Conservation (phyloP, 2,888 invertebrate genomes). For the Mechanitis messenoides region DNA sequence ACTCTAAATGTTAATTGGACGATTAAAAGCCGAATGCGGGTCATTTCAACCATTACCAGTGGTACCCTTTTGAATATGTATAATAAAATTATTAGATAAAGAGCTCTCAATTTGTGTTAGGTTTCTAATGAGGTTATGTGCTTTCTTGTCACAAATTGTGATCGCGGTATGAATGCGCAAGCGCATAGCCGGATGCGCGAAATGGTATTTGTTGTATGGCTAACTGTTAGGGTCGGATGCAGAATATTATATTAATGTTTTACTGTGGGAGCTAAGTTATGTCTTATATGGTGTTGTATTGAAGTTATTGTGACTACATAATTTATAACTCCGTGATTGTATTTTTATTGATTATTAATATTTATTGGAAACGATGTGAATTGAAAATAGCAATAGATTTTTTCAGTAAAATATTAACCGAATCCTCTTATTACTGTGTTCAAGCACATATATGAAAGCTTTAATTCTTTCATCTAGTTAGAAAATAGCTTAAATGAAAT, state of each 20-base stretch:
- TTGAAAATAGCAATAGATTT: not conserved
- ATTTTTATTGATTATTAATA: conserved; percentile 16
- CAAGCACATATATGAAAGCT: not conserved
- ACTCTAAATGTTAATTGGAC: conserved; percentile 75
- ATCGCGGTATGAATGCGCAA: conserved; percentile 66
- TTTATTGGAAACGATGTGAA: conserved; percentile 6
- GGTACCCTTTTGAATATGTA: conserved; percentile 76
- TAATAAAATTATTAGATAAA: conserved; percentile 75
- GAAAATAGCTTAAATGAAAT: no score
- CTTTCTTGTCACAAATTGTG: conserved; percentile 74
- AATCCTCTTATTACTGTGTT: no score
- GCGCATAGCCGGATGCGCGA: conserved; percentile 71
- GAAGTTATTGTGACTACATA: conserved; percentile 9
- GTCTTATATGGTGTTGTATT: conserved; percentile 16
- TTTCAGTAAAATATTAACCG: not conserved
- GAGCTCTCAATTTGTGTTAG: conserved; percentile 67
- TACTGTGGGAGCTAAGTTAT: conserved; percentile 15
- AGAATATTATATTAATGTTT: conserved; percentile 56
- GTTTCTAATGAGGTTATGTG: conserved; percentile 76
- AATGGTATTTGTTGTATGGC: conserved; percentile 65
- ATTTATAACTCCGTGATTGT: conserved; percentile 18
- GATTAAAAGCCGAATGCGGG: conserved; percentile 76
- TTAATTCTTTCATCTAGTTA: no score
- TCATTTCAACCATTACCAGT: conserved; percentile 71
- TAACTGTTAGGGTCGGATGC: conserved; percentile 59